Percentiles rank a stretch among this genome's conserved stretches.
These are phyloP conservation scores for Aporrectodea caliginosa DNA, from an alignment of 1,140 invertebrate genomes.

Conservation along the genomic window DNA sequence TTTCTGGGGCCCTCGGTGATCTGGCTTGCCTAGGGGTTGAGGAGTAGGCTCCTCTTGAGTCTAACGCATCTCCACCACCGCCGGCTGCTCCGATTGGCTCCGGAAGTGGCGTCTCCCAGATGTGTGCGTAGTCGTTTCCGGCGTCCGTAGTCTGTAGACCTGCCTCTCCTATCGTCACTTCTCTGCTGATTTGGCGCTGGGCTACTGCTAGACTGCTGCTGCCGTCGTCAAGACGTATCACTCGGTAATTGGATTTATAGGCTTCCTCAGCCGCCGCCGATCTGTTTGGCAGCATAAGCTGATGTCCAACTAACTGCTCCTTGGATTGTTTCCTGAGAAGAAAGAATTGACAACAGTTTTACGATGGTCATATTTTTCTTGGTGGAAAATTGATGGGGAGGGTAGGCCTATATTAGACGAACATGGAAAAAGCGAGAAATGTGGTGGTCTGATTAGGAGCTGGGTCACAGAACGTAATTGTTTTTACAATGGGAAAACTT, in stretches of 20 bases:
- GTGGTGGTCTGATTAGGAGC: no score
- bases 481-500: no score
- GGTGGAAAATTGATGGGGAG: no score
- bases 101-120: neutral
- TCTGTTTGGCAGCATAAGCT: neutral
- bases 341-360: no score
- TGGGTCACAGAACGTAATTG: no score
- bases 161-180: neutral
- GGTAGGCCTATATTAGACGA: no score
- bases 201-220: no score
- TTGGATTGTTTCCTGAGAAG: neutral
- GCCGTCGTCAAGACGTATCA: neutral
- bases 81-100: neutral
- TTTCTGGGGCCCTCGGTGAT: neutral
- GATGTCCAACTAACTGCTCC: neutral
- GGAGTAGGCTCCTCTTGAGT: neutral
- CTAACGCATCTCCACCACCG: neutral
- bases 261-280: neutral
- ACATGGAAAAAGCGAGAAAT: no score
- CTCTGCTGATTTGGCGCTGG: no score
- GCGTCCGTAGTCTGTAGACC: neutral
- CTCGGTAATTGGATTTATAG: neutral
- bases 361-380: no score
- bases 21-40: neutral
- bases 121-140: neutral